These are phyloP conservation scores for Hermaeophaga mercurialis DNA, from an alignment of 2,888 invertebrate genomes.

Conservation along the genomic window DNA sequence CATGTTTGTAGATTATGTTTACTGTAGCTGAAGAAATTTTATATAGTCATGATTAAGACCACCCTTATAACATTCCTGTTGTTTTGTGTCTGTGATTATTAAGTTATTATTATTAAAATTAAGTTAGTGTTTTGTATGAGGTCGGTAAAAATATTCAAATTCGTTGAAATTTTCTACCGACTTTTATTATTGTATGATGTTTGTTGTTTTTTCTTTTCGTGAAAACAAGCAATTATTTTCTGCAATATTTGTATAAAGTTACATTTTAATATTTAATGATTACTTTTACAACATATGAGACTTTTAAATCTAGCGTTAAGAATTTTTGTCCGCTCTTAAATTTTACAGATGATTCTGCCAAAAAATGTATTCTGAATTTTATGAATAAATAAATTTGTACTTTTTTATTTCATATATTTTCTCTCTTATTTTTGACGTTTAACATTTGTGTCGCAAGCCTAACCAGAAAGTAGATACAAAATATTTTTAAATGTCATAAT, in stretches of 20 bases:
- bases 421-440: too few species aligned
- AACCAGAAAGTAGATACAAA: too few species aligned
- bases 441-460: too few species aligned
- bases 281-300: conserved; percentile 41
- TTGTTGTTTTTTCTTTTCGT: conserved; percentile 29
- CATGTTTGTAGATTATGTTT: too few species aligned
- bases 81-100: conserved; percentile 38
- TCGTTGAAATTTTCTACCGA: conserved; percentile 38
- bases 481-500: too few species aligned
- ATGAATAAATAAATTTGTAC: conserved; percentile 43
- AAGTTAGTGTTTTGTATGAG: conserved; percentile 24
- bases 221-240: conserved; percentile 29
- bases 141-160: conserved; percentile 4
- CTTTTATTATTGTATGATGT: conserved; percentile 32
- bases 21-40: conserved; percentile 9
- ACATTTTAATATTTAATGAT: conserved; percentile 35
- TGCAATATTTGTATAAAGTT: conserved; percentile 36
- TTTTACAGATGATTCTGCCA: conserved; percentile 39
- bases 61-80: conserved; percentile 29
- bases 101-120: too few species aligned
- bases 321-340: conserved; percentile 41
- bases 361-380: conserved; percentile 32
- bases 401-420: too few species aligned
- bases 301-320: conserved; percentile 40
- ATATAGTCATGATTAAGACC: conserved; percentile 20